phyloP scores from a whole-genome alignment of 2,888 invertebrate genomes.

The Acronicta aceris region DNA sequence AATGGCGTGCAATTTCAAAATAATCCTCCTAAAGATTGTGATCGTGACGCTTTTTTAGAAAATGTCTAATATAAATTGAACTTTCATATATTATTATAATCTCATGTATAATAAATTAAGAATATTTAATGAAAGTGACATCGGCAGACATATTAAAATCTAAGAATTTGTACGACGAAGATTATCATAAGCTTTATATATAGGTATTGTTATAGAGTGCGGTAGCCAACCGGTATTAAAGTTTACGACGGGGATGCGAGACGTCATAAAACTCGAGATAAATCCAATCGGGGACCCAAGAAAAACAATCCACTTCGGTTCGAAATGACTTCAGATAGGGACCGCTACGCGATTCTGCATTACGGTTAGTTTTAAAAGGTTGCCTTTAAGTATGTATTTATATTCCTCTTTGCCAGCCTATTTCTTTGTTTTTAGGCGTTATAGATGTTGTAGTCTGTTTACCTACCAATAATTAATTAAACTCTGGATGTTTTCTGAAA shows the following conservation, averaged over 20 bases:
- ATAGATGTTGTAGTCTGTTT: background rate
- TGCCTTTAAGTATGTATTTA: slow-evolving; percentile 12
- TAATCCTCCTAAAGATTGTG: slow-evolving; percentile 14
- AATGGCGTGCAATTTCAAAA: slow-evolving; percentile 13
- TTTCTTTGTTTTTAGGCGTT: slow-evolving; percentile 7
- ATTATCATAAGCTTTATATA: slow-evolving; percentile 56
- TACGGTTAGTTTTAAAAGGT: slow-evolving; percentile 64
- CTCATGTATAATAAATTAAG: background rate
- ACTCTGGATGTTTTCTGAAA: no score
- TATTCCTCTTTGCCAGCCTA: slow-evolving; percentile 9
- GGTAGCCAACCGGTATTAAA: slow-evolving; percentile 84
- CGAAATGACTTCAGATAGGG: slow-evolving; percentile 73
- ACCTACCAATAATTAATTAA: no score
- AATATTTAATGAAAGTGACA: background rate
- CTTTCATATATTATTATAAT: background rate
- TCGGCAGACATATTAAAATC: background rate
- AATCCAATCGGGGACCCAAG: slow-evolving; percentile 85
- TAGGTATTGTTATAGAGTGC: slow-evolving; percentile 63
- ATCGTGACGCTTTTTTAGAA: background rate
- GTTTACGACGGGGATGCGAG: slow-evolving; percentile 87
- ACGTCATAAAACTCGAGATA: slow-evolving; percentile 86
- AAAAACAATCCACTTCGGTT: slow-evolving; percentile 85
- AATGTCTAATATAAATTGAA: no score
- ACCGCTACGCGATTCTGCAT: slow-evolving; percentile 61
- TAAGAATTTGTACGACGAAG: slow-evolving; percentile 20